phyloP scores from a whole-genome alignment of 2,797 vertebrate genomes.

The Diplodus puntazzo region DNA sequence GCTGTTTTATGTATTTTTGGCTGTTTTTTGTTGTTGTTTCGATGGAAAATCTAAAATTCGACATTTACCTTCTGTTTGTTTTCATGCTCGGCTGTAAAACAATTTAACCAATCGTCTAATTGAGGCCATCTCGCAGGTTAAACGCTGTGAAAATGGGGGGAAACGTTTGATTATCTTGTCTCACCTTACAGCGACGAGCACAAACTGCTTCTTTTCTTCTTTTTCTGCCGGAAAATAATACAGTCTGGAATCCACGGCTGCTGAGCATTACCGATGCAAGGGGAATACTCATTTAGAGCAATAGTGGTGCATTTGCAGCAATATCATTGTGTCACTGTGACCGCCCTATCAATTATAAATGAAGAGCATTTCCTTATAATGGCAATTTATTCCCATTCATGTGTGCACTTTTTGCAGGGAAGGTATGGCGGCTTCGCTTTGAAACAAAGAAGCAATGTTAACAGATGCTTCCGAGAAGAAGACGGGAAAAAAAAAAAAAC shows the following conservation, averaged over 20 bases:
- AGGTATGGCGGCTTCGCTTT: constrained; percentile 67
- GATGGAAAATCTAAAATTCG: neutral
- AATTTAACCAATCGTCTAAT: neutral
- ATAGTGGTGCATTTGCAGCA: constrained; percentile 70
- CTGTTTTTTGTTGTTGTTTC: too few relatives aligned
- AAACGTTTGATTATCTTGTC: neutral
- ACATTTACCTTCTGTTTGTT: neutral
- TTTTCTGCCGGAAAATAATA: neutral
- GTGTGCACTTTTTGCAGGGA: constrained; percentile 64
- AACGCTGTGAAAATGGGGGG: neutral
- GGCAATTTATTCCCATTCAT: constrained; percentile 76
- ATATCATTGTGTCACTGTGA: constrained; percentile 72
- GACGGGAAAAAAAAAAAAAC: constrained; percentile 65
- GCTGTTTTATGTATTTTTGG: too few relatives aligned
- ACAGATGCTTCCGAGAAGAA: constrained; percentile 80
- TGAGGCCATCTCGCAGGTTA: neutral
- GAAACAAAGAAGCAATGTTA: constrained; percentile 79
- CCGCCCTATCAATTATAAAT: constrained; percentile 81
- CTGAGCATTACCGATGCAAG: constrained; percentile 44
- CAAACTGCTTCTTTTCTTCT: neutral
- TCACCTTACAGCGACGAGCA: neutral
- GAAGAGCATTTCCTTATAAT: constrained; percentile 76
- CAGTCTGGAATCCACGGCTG: constrained; percentile 15
- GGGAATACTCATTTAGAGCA: constrained; percentile 68
- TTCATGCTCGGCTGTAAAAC: neutral